These are phyloP conservation scores for Deilephila porcellus DNA, from an alignment of 2,888 invertebrate species.

Conservation along the genomic window DNA sequence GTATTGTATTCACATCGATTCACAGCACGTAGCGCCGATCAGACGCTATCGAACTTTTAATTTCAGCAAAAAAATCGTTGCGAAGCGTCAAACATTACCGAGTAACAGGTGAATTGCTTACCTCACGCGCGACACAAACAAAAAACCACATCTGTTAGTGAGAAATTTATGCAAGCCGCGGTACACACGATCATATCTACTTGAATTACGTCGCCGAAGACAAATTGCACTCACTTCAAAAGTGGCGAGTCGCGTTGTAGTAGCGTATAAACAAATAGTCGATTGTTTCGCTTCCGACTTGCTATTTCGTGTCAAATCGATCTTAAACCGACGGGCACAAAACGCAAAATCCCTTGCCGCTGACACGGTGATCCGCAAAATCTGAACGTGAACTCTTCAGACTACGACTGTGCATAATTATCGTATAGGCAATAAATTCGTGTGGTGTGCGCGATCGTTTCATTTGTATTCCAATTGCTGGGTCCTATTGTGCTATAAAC, in stretches of 20 bases:
- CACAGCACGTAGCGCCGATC: constrained; percentile 63
- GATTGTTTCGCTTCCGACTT: constrained; percentile 63
- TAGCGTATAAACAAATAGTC: constrained; percentile 70
- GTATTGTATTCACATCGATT: constrained; percentile 45
- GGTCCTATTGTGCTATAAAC: constrained; percentile 46
- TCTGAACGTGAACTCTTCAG: constrained; percentile 71
- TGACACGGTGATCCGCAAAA: constrained; percentile 70
- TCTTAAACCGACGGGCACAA: constrained; percentile 62
- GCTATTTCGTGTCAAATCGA: constrained; percentile 51
- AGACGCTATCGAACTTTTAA: constrained; percentile 75
- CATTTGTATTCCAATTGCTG: constrained; percentile 48
- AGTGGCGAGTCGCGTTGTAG: constrained; percentile 67
- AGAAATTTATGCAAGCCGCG: constrained; percentile 74
- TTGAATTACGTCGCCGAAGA: constrained; percentile 76
- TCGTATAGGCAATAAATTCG: constrained; percentile 77
- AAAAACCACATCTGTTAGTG: constrained; percentile 76
- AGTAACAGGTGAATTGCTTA: constrained; percentile 76
- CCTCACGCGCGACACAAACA: constrained; percentile 67
- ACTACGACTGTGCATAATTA: constrained; percentile 79
- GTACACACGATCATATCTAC: constrained; percentile 80
- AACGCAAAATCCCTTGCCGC: constrained; percentile 64
- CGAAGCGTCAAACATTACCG: constrained; percentile 66
- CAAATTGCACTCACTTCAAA: constrained; percentile 82
- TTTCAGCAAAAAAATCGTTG: constrained; percentile 70
- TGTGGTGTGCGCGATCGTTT: constrained; percentile 56